Conservation (phyloP, 2,113 vertebrate genomes). For the Hystrix cristata region DNA sequence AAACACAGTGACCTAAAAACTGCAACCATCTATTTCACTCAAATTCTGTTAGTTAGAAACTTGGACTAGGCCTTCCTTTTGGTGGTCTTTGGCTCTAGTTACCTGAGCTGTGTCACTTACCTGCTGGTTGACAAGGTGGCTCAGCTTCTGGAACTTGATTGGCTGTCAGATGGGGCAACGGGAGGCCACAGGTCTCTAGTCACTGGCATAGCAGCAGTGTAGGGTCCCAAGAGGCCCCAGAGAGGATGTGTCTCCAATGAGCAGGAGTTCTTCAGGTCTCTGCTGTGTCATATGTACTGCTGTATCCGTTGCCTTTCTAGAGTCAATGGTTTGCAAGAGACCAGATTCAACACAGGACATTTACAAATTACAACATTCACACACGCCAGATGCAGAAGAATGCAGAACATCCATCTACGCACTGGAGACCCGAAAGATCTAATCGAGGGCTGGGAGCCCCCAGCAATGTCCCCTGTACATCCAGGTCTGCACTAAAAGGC, state of each 20-base stretch:
- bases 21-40: background rate
- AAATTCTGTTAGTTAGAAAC: background rate
- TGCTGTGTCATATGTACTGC: background rate
- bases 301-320: background rate
- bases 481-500: no score
- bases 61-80: background rate
- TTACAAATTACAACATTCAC: no score
- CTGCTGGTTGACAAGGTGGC: background rate
- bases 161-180: background rate
- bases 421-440: no score
- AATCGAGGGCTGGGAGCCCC: no score
- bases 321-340: no score
- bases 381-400: no score
- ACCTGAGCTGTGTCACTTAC: background rate
- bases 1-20: constrained; percentile 51
- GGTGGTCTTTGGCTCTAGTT: background rate
- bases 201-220: background rate
- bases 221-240: background rate
- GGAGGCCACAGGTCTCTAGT: background rate
- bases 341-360: no score
- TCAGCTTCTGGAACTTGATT: background rate
- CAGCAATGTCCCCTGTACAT: no score
- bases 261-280: background rate
- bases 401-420: no score
- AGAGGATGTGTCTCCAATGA: background rate